Base-by-base conservation (phyloP, 2,113 vertebrate species). In the Ovis canadensis region DNA sequence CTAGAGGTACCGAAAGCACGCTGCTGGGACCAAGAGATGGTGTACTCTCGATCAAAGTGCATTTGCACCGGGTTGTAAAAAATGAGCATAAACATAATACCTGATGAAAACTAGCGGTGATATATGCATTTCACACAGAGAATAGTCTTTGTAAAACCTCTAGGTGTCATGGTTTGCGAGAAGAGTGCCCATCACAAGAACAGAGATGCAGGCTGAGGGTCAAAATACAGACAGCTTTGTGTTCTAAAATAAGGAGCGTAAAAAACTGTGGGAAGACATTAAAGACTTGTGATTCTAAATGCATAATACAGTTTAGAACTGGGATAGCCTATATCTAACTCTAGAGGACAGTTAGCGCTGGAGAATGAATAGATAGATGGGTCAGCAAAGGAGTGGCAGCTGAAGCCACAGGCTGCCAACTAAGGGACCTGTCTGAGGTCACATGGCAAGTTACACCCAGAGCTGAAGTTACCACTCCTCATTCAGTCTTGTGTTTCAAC, bases 241-340 rank as follows among this genome's bases (percentile, higher is more conserved):
- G 40, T 64, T 87, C 48, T 87, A 96, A 94, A 93, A 93, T 27
- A 86, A 92, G 50, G 40, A 83, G 13, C 36, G 80, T 93, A 95
- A 71, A 93, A 92, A 94, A 85, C 23, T 33, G 25, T 31, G 5
- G 12, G 11, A 96, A 84, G 16, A 48, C 25, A 52, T 59, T 88
- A 48, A 96, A 89, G 45, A 36, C 48, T 54, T 55, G 52, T 82
- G 55, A 88, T 93, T 90, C 89, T 59, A 84, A 82, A 77, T 11
- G 40, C 29, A 90, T 45, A 81, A 6, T 36, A 29, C 31, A 50
- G 55, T 96, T 93, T 43, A 88, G 45, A 93, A 74, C 40, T 52
- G 62, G 64, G 55, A 57, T 33, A 78, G 36, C 31, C 12, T 94
- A 88, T 83, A 15, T 87, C 52, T 36, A 88, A 57, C 55, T 78